Conservation (phyloP, 2,888 invertebrate species). For the Acrobeloides nanus region DNA sequence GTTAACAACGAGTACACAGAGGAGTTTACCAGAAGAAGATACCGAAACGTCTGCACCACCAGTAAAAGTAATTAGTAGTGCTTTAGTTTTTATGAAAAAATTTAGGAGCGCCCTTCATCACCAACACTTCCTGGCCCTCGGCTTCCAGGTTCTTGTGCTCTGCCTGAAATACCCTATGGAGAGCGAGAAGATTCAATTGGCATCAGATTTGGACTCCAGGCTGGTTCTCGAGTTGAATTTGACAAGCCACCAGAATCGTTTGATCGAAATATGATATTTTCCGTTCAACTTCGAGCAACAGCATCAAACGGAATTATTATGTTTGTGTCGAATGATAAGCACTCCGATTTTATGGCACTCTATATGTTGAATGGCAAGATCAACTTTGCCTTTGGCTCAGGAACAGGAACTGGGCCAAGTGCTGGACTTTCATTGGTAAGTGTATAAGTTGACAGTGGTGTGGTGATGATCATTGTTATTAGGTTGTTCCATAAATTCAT, state of each 20-base stretch:
- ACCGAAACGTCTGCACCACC: too few relatives aligned
- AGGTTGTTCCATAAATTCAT: too few relatives aligned
- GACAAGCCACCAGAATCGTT: conserved; percentile 39
- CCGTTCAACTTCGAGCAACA: conserved; percentile 71
- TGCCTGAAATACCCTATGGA: conserved; percentile 31
- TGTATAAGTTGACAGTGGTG: too few relatives aligned
- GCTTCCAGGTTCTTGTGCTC: conserved; percentile 33
- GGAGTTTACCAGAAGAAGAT: too few relatives aligned
- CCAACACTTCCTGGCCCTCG: conserved; percentile 9
- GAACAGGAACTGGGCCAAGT: too few relatives aligned
- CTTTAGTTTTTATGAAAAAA: neutral
- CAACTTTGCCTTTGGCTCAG: conserved; percentile 74
- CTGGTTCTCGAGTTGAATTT: conserved; percentile 55
- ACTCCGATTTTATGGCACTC: conserved; percentile 72
- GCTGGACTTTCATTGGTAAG: too few relatives aligned
- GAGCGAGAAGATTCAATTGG: conserved; percentile 47
- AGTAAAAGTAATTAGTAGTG: neutral
- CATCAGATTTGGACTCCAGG: conserved; percentile 53
- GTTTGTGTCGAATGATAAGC: conserved; percentile 64
- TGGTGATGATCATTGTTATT: too few relatives aligned
- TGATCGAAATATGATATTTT: conserved; percentile 61
- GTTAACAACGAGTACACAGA: too few relatives aligned
- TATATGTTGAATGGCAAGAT: conserved; percentile 80
- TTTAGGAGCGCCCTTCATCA: neutral
- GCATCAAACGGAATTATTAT: conserved; percentile 73